Conservation (phyloP, 1,140 invertebrate species). For the Aphaenogaster ashmeadi region DNA sequence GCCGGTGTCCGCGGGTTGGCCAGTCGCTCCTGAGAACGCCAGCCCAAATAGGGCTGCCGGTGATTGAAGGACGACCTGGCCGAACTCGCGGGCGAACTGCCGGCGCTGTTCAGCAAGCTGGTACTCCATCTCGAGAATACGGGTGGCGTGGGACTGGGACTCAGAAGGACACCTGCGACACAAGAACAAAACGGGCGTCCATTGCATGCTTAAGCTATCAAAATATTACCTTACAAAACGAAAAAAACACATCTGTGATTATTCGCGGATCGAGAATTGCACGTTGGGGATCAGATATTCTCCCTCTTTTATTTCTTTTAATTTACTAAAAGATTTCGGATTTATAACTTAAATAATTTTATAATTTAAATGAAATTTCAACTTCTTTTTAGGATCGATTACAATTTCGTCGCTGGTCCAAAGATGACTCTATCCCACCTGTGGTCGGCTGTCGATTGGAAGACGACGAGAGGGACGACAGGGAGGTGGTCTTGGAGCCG, state of each 20-base stretch:
- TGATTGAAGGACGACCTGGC: constrained; percentile 90
- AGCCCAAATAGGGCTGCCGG: constrained; percentile 94
- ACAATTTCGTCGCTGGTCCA: not conserved
- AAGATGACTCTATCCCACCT: constrained; percentile 73
- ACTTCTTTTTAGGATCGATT: not conserved
- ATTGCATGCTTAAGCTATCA: not conserved
- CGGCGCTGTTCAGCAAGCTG: constrained; percentile 93
- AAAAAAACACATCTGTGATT: not conserved
- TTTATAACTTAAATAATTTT: not conserved
- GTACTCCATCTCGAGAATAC: constrained; percentile 94
- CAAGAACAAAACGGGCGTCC: not conserved
- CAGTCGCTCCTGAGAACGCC: constrained; percentile 95
- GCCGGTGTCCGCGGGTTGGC: constrained; percentile 93
- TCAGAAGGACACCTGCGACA: constrained; percentile 83
- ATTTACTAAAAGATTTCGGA: not conserved
- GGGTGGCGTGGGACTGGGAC: constrained; percentile 87
- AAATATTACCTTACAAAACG: not conserved
- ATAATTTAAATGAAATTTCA: not conserved
- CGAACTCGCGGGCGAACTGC: constrained; percentile 90
- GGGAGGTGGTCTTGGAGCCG: constrained; percentile 92
- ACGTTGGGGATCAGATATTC: not conserved
- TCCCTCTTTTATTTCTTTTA: not conserved
- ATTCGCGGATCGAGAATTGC: not conserved
- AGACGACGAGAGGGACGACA: constrained; percentile 89
- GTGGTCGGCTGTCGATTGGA: constrained; percentile 85